Base-by-base conservation (phyloP, 2,113 vertebrate genomes). In the Poecile atricapillus region DNA sequence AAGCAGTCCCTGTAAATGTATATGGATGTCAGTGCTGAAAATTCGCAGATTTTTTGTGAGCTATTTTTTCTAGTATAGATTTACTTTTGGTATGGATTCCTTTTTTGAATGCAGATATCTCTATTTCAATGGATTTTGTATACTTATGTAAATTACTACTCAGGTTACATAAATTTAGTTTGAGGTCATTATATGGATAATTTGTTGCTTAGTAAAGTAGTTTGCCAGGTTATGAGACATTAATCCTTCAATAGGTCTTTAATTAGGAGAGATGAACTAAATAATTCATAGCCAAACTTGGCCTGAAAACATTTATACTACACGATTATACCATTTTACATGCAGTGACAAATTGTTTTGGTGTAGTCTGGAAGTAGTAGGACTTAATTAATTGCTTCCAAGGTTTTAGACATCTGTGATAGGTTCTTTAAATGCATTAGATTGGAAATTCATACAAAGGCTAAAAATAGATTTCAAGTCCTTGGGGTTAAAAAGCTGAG, bases 181-280 rank as follows among this genome's bases (percentile, higher is more conserved):
- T 96, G 95, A 97, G 97, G 97, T 97, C 95, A 97, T 98, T 98
- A 96, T 94, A 95, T 96, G 97, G 96, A 89, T 97, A 98, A 98
- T 98, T 98, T 98, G 97, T 97, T 98, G 97, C 95, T 97, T 95
- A 98, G 95, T 97, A 97, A 98, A 98, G 93, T 98, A 97, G 94
- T 97, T 97, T 95, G 92, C 97, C 96, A 97, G 96, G 97, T 98
- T 98, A 98, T 90, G 89, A 98, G 97, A 97, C 97, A 98, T 98
- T 98, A 98, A 97, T 98, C 97, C 94, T 97, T 95, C 95, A 67
- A 97, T 92, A 98, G 94, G 95, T 97, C 97, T 98, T 98, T 98
- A 98, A 98, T 98, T 98, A 97, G 97, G 88, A 97, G 93, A 98
- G 96, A 98, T 96, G 96, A 97, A 97, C 96, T 98, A 98, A 98